Evolutionary conservation across 2,797 vertebrate genomes (phyloP).

Genomic region (Balearica regulorum): DNA sequence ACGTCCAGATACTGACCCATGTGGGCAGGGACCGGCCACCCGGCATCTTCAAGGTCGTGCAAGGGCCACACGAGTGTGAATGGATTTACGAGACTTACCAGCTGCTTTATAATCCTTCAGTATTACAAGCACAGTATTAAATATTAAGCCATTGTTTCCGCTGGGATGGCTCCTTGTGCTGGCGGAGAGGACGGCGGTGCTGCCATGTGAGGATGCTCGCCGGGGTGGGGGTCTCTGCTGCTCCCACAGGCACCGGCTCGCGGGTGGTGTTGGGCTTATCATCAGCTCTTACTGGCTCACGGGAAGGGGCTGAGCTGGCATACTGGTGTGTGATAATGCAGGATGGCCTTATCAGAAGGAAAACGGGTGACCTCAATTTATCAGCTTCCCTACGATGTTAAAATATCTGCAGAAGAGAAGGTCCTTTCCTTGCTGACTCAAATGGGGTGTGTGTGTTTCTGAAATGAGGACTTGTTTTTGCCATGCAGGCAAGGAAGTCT

Average conservation of each 20-base stretch:
- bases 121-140: not conserved
- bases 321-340: not conserved
- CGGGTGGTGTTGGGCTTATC: not conserved
- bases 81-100: not conserved
- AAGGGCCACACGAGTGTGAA: not conserved
- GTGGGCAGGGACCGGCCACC: fast-evolving
- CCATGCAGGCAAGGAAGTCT: not conserved
- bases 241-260: fast-evolving
- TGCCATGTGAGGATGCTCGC: fast-evolving
- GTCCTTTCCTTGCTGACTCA: slow-evolving; percentile 30
- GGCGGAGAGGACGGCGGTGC: not conserved
- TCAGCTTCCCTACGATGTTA: not conserved
- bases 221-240: not conserved
- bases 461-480: not conserved
- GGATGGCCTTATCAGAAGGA: not conserved
- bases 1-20: fast-evolving
- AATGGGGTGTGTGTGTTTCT: not conserved
- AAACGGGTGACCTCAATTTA: not conserved
- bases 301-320: not conserved
- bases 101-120: slow-evolving; percentile 15
- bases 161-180: not conserved
- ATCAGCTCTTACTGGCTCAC: not conserved
- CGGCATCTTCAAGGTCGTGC: not conserved
- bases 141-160: not conserved
- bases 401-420: not conserved